Evolutionary conservation across 1,140 invertebrate species (phyloP).

Genomic region (Polypedilum vanderplanki): DNA sequence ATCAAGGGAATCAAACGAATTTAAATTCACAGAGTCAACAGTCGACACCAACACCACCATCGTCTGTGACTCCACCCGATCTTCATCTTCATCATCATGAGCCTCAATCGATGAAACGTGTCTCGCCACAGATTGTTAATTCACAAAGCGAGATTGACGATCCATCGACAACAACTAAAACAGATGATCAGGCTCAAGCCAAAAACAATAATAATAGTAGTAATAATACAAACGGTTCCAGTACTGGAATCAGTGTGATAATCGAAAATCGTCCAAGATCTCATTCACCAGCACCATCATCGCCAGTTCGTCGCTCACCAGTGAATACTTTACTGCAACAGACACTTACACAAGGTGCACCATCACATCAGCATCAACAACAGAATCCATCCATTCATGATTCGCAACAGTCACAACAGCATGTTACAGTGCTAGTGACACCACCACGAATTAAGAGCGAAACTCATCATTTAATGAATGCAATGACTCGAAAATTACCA

Average conservation of each 20-base stretch:
- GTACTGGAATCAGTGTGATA: slow-evolving; percentile 30
- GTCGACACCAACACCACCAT: slow-evolving; percentile 38
- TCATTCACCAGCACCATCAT: slow-evolving; percentile 24
- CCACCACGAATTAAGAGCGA: slow-evolving; percentile 43
- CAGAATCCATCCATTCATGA: slow-evolving; percentile 30
- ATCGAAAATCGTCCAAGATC: slow-evolving; percentile 30
- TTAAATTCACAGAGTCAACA: slow-evolving; percentile 35
- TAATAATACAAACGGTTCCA: slow-evolving; percentile 37
- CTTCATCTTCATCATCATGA: neutral
- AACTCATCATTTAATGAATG: slow-evolving; percentile 32
- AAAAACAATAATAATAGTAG: slow-evolving; percentile 29
- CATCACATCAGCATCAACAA: slow-evolving; percentile 33
- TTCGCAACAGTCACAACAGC: slow-evolving; percentile 35
- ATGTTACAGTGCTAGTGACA: slow-evolving; percentile 43
- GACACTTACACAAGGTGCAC: slow-evolving; percentile 20
- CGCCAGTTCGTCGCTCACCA: neutral
- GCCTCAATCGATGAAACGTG: slow-evolving; percentile 15
- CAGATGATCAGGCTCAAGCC: slow-evolving; percentile 29
- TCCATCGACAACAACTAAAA: slow-evolving; percentile 40
- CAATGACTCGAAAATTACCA: slow-evolving; percentile 19
- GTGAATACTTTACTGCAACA: neutral
- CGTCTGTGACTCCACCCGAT: slow-evolving; percentile 36
- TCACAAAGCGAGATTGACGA: slow-evolving; percentile 31
- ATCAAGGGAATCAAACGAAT: slow-evolving; percentile 32
- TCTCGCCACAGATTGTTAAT: neutral